Conservation (phyloP, 2,888 invertebrate genomes). For the Leistus spinibarbis region DNA sequence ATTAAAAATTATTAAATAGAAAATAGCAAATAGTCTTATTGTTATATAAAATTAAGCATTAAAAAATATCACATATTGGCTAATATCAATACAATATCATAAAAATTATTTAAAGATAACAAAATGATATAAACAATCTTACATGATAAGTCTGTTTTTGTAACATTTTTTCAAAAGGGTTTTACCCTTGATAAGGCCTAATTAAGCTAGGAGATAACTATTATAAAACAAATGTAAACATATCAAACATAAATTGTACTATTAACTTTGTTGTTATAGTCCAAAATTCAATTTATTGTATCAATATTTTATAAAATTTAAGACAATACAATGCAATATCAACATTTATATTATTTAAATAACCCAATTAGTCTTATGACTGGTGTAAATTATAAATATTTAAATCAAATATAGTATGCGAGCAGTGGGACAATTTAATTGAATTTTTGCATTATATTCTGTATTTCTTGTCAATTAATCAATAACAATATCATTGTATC, state of each 20-base stretch:
- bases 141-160: neutral
- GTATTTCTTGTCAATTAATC: no score
- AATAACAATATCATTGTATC: no score
- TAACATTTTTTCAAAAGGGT: neutral
- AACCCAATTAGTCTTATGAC: neutral
- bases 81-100: neutral
- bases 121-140: neutral
- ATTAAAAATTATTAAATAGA: no score
- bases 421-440: no score
- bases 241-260: neutral
- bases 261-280: neutral
- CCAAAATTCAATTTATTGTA: constrained; percentile 6
- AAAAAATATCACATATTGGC: neutral
- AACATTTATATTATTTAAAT: neutral
- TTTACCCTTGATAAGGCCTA: neutral
- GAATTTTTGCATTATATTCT: no score
- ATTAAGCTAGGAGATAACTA: no score
- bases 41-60: no score
- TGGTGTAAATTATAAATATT: neutral
- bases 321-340: neutral
- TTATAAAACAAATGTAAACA: neutral
- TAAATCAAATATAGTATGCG: no score
- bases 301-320: constrained; percentile 10
- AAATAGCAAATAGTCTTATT: no score
- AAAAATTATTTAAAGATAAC: constrained; percentile 1